Evolutionary conservation across 2,888 invertebrate species (phyloP).

Genomic region (Lymantria monacha): DNA sequence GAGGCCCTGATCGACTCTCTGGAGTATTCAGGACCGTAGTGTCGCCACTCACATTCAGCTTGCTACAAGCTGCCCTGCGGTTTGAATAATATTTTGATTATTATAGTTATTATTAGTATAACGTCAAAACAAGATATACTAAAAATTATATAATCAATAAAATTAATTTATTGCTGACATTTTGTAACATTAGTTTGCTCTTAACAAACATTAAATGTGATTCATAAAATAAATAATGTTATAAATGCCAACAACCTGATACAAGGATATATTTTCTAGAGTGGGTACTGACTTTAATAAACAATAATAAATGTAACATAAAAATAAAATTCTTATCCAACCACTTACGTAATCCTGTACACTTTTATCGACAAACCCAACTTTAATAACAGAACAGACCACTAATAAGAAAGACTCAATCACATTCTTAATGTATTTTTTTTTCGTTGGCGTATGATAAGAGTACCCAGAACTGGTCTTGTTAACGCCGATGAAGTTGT

Average conservation of each 20-base stretch:
- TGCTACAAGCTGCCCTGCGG: too few species aligned
- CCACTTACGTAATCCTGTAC: neutral
- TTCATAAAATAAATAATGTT: neutral
- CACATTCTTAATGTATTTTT: slow-evolving; percentile 16
- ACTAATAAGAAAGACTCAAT: slow-evolving; percentile 23
- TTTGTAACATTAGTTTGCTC: too few species aligned
- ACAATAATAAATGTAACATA: neutral
- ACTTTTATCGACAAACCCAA: neutral
- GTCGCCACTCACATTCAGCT: too few species aligned
- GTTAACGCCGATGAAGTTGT: slow-evolving; percentile 79
- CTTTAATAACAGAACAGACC: slow-evolving; percentile 1
- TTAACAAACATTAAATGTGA: neutral
- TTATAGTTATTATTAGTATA: too few species aligned
- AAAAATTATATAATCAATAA: too few species aligned
- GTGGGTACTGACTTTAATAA: neutral
- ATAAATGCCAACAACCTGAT: neutral
- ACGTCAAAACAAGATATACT: too few species aligned
- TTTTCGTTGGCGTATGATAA: slow-evolving; percentile 11
- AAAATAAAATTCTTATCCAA: neutral
- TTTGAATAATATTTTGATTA: too few species aligned
- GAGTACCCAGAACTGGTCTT: slow-evolving; percentile 48
- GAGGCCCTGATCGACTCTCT: too few species aligned
- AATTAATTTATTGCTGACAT: too few species aligned
- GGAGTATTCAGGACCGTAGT: too few species aligned
- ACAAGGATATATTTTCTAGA: neutral